Conservation (phyloP, 2,888 invertebrate genomes). For the Lordiphosa andalusiaca region DNA sequence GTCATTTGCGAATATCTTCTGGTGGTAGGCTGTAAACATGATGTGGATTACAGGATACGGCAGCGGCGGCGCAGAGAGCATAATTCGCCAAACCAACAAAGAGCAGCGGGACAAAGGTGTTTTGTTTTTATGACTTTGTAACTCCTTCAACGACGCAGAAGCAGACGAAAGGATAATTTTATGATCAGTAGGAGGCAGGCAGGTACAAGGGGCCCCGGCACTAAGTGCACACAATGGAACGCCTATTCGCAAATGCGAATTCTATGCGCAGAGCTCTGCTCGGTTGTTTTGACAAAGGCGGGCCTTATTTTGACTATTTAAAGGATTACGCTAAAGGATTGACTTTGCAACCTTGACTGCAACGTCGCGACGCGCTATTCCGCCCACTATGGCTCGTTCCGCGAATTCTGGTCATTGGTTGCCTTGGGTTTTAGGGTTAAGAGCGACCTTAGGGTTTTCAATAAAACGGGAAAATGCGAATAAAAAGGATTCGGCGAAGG, state of each 20-base stretch:
- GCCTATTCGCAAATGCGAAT: constrained; percentile 65
- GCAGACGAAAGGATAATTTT: constrained; percentile 67
- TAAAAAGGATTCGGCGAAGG: constrained; percentile 55
- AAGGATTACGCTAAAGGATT: constrained; percentile 80
- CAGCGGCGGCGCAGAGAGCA: constrained; percentile 52
- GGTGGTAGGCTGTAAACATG: constrained; percentile 50
- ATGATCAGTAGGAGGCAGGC: constrained; percentile 50
- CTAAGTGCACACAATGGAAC: constrained; percentile 61
- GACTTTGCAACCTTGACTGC: constrained; percentile 75
- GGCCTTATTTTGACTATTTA: constrained; percentile 79
- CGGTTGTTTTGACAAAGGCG: constrained; percentile 77
- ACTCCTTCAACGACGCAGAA: constrained; percentile 66
- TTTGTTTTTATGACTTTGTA: constrained; percentile 76
- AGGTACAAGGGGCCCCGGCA: constrained; percentile 48
- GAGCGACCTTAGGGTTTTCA: constrained; percentile 45
- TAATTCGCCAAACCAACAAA: constrained; percentile 65
- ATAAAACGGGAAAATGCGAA: constrained; percentile 42
- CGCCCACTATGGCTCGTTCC: constrained; percentile 58
- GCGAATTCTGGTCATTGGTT: constrained; percentile 60
- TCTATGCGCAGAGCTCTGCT: constrained; percentile 50
- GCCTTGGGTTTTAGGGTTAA: constrained; percentile 33
- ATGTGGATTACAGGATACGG: constrained; percentile 52
- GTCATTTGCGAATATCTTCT: constrained; percentile 56
- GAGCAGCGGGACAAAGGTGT: constrained; percentile 66
- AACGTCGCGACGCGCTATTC: constrained; percentile 39